Conservation (phyloP, 2,113 vertebrate genomes). For the Campylomormyrus numenius region DNA sequence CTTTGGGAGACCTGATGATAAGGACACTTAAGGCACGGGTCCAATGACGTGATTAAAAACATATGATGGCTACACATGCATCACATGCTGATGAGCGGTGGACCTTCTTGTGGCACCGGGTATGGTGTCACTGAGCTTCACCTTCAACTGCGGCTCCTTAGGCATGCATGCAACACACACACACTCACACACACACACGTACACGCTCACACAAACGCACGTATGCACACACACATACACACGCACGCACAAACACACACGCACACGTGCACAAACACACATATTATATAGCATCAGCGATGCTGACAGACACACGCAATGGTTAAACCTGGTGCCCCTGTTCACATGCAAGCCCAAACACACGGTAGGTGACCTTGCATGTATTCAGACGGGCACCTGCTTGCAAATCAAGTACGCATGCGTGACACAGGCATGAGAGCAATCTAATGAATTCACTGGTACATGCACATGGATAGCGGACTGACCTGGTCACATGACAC, state of each 20-base stretch:
- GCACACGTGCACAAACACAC: slow-evolving; percentile 42
- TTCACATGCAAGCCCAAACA: neutral
- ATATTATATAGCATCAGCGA: neutral
- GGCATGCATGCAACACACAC: neutral
- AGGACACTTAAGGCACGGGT: neutral
- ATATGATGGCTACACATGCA: neutral
- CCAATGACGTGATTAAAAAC: neutral
- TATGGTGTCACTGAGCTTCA: neutral
- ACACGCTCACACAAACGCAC: accelerated
- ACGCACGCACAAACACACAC: neutral
- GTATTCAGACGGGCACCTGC: slow-evolving; percentile 24
- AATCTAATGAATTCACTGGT: neutral
- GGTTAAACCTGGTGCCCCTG: neutral
- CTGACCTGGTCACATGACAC: slow-evolving; percentile 12
- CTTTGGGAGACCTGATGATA: neutral
- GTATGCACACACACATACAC: neutral
- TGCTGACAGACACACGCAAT: neutral
- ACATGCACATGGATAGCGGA: neutral
- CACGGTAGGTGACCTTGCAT: neutral
- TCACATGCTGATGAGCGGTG: neutral
- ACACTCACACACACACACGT: neutral
- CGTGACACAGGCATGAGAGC: neutral
- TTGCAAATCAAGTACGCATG: neutral
- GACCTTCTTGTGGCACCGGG: neutral
- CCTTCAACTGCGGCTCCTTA: neutral